Evolutionary conservation across 2,113 vertebrate genomes (phyloP).

Genomic region (Corvus hawaiiensis): DNA sequence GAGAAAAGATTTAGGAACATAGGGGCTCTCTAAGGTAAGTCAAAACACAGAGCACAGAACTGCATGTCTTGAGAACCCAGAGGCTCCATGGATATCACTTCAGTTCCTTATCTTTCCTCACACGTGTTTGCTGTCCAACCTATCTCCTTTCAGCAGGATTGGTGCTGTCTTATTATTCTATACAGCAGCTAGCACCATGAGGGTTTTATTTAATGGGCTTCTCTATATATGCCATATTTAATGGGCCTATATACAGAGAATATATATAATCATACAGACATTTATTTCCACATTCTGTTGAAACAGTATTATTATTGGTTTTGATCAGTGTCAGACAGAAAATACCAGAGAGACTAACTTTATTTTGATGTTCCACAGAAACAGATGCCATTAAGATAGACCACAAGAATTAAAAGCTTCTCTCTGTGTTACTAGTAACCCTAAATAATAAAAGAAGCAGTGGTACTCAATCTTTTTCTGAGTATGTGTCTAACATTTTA

Average conservation of each 20-base stretch:
- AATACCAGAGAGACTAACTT: background rate
- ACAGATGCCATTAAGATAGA: background rate
- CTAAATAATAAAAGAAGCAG: background rate
- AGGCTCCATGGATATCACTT: background rate
- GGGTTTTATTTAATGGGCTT: background rate
- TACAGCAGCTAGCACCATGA: background rate
- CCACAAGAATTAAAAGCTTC: background rate
- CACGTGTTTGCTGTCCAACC: background rate
- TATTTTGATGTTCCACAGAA: background rate
- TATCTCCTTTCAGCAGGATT: background rate
- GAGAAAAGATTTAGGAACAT: background rate
- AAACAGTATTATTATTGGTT: background rate
- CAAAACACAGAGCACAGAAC: background rate
- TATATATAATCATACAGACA: background rate
- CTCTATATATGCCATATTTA: background rate
- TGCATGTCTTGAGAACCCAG: background rate
- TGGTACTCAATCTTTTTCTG: background rate
- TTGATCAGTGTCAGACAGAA: background rate
- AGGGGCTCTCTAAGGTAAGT: background rate
- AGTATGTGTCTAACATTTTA: background rate
- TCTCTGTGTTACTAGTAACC: background rate
- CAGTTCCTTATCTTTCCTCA: background rate
- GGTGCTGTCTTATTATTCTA: background rate
- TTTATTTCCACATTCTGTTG: background rate
- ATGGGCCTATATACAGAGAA: background rate